phyloP scores from a whole-genome alignment of 2,888 invertebrate species.

The Nowickia ferox region DNA sequence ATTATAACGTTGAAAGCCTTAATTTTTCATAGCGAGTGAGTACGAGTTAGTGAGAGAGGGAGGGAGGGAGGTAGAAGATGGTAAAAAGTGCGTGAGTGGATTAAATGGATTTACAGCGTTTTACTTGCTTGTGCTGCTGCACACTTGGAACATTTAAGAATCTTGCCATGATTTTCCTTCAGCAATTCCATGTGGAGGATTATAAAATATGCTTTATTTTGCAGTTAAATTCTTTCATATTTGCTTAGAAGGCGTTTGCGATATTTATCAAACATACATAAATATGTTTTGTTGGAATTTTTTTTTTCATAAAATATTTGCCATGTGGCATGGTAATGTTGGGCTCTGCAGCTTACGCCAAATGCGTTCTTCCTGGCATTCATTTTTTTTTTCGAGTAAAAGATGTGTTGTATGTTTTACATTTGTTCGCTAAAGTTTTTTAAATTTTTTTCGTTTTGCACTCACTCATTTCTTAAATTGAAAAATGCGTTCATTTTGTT shows the following conservation, averaged over 20 bases:
- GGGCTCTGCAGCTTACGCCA: conserved; percentile 10
- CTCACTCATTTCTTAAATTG: conserved; percentile 30
- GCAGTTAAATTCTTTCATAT: conserved; percentile 57
- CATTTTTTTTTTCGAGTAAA: not conserved
- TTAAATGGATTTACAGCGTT: conserved; percentile 63
- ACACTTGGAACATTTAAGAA: conserved; percentile 4
- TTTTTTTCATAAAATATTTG: conserved; percentile 49
- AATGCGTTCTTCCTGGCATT: conserved; percentile 27
- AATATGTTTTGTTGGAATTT: not conserved
- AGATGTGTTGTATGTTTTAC: conserved; percentile 39
- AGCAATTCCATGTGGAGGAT: conserved; percentile 30
- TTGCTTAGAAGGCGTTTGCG: conserved; percentile 70
- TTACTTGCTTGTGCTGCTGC: conserved; percentile 10
- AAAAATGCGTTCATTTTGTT: conserved; percentile 69
- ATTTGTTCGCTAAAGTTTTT: conserved; percentile 16
- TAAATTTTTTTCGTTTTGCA: conserved; percentile 25
- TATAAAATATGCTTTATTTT: conserved; percentile 14
- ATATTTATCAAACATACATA: conserved; percentile 62
- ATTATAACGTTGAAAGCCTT: conserved; percentile 81
- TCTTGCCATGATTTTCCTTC: not conserved
- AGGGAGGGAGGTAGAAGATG: not conserved
- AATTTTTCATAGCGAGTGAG: conserved; percentile 77
- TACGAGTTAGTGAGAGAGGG: no score
- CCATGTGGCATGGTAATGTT: conserved; percentile 43
- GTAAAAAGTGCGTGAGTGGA: conserved; percentile 70